phyloP scores from a whole-genome alignment of 2,113 vertebrate species.

The Scytalopus superciliaris region DNA sequence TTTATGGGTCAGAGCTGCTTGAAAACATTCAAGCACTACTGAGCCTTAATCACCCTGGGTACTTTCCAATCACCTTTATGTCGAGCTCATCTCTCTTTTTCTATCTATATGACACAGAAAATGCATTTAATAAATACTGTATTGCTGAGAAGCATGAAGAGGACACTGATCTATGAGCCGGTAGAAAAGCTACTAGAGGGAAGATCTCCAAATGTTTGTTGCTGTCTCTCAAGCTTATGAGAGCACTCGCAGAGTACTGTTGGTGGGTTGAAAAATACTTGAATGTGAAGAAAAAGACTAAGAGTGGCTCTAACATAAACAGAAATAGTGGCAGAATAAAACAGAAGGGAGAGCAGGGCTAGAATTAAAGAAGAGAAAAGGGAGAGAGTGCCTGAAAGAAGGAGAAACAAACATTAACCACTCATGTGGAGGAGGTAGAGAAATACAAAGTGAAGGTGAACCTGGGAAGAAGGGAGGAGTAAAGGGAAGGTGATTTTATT shows the following conservation, averaged over 20 bases:
- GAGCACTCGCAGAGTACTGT: not conserved
- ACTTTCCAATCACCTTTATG: conserved; percentile 40
- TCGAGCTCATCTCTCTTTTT: not conserved
- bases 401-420: not conserved
- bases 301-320: not conserved
- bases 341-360: not conserved
- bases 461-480: not conserved
- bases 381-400: not conserved
- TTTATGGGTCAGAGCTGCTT: conserved; percentile 39
- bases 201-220: not conserved
- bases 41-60: conserved; percentile 29
- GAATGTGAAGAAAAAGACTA: not conserved
- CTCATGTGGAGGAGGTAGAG: rapidly evolving
- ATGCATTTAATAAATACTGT: not conserved
- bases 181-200: not conserved
- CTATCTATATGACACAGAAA: conserved; percentile 7
- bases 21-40: conserved; percentile 36
- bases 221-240: not conserved
- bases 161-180: not conserved
- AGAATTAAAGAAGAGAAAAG: not conserved
- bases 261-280: not conserved
- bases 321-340: not conserved
- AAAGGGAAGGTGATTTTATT: not conserved
- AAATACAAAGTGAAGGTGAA: not conserved
- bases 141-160: not conserved